Conservation (phyloP, 2,797 vertebrate genomes). For the Pangasius krempfi region DNA sequence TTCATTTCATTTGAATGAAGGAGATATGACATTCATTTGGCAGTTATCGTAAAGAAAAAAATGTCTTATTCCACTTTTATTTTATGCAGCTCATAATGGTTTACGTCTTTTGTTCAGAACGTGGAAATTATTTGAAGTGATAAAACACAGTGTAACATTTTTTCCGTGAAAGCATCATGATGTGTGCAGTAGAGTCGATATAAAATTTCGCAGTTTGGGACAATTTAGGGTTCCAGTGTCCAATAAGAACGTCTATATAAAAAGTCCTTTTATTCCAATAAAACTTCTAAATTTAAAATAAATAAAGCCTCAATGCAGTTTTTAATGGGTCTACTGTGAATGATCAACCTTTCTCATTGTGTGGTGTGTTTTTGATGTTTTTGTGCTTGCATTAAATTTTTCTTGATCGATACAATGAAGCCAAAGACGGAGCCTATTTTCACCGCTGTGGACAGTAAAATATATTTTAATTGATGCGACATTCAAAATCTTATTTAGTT, state of each 20-base stretch:
- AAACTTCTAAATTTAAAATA: neutral
- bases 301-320: neutral
- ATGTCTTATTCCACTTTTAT: neutral
- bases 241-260: neutral
- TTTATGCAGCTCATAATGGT: neutral
- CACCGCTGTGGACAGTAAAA: neutral
- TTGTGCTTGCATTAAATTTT: neutral
- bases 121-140: neutral
- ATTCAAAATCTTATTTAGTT: neutral
- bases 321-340: neutral
- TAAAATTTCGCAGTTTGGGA: neutral
- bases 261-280: neutral
- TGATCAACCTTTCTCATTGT: neutral
- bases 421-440: neutral
- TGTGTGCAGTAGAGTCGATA: neutral
- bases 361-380: neutral
- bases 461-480: neutral
- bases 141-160: neutral
- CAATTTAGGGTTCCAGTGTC: neutral
- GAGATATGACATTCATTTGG: neutral
- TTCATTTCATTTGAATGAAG: neutral
- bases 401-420: neutral
- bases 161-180: neutral
- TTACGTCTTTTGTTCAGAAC: neutral
- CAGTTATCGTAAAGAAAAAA: no score